Base-by-base conservation (phyloP, 2,113 vertebrate species). In the Taurulus bubalis region DNA sequence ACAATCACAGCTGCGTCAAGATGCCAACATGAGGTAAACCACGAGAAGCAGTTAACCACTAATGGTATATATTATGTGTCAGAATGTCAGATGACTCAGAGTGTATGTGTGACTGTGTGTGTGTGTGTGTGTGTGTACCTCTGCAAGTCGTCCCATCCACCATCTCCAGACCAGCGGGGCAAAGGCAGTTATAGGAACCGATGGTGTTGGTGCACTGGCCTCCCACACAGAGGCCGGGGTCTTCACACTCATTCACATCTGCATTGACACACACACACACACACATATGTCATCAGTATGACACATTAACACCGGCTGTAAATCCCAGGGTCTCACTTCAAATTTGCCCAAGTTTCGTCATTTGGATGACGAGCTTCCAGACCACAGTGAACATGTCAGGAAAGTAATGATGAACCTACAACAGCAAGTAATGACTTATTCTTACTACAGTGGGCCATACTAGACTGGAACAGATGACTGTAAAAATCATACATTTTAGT, bases 181-280 rank as follows among this genome's bases (percentile, higher is more conserved):
- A 95, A 42, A 73, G 75, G 70, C 94, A 95, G 82, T 71, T 89
- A 67, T 84, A 95, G 74, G 94, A 95, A 1, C 95, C 94, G 0
- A 84, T 65, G 42, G 49, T 82, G 88, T 96, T 95, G 71, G 79
- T 91, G 82, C 95, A 95, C 45, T 79, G 78, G 51, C 93, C 94
- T 71, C 91, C 89, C 18, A 51, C 22, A 75, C 95, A 95, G 26
- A 87, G 36, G 15, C 63, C 65, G 38, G 36, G 28, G 72, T 94
- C 92, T 45, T 94, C 89, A 74, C 95, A 95, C 83, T 95, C 93
- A 70, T 95, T 90, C 55, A 93, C 83, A 90, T 95, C 95, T 95
- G 87, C 22, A 78, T 18, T 20, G 32, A 75, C 47, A 40, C 45
- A 75, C 28, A 55, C 62, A 32, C 62, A 75, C 49, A 67, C 30